phyloP scores from a whole-genome alignment of 2,113 vertebrate species.

The Alethe diademata region DNA sequence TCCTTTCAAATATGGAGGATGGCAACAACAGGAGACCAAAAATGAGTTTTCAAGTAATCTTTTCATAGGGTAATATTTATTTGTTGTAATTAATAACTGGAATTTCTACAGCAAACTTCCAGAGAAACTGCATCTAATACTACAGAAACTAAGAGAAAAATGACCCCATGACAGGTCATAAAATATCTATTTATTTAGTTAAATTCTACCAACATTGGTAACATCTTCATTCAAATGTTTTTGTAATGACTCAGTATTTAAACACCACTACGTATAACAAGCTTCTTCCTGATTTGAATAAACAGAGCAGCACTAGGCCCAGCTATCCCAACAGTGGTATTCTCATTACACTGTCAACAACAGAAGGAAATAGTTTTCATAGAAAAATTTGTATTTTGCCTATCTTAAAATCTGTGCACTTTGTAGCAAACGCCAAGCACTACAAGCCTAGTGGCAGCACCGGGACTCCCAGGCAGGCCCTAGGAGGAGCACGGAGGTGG shows the following conservation, averaged over 20 bases:
- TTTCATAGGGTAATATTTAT: background rate
- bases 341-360: background rate
- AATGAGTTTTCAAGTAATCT: background rate
- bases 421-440: background rate
- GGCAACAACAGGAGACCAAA: background rate
- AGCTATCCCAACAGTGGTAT: background rate
- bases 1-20: background rate
- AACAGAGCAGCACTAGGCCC: background rate
- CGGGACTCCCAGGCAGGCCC: background rate
- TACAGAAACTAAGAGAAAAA: background rate
- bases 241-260: slow-evolving; percentile 36
- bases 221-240: slow-evolving; percentile 12
- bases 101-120: background rate
- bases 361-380: background rate
- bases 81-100: background rate
- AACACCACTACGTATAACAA: slow-evolving; percentile 31
- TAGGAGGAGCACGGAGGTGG: background rate
- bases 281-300: slow-evolving; percentile 42
- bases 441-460: background rate
- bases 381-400: background rate
- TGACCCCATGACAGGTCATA: background rate
- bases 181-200: background rate
- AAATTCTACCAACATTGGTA: background rate
- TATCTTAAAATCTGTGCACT: background rate
- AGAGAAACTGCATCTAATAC: background rate